Evolutionary conservation across 2,113 vertebrate species (phyloP).

Genomic region (Galeopterus variegatus): DNA sequence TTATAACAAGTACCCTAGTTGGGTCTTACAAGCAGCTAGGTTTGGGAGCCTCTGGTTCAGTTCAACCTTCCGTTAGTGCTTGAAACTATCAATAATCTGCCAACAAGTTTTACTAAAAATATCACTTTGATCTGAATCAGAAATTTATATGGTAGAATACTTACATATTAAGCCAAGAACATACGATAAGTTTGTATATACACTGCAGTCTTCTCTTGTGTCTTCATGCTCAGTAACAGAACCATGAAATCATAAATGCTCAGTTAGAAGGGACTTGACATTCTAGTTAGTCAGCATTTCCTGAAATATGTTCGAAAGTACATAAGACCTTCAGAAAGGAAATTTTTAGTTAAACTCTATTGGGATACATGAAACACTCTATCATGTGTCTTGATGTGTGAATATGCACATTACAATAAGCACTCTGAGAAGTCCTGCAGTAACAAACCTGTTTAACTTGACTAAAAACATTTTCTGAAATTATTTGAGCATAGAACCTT

Average conservation of each 20-base stretch:
- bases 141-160: not conserved
- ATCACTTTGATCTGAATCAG: not conserved
- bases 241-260: not conserved
- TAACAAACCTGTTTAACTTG: not conserved
- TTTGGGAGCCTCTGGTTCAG: not conserved
- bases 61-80: not conserved
- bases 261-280: not conserved
- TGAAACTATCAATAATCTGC: not conserved
- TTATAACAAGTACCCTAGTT: not conserved
- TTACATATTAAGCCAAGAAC: not conserved
- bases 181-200: not conserved
- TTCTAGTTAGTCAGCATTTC: not conserved
- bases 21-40: not conserved
- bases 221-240: not conserved
- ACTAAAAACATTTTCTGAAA: constrained; percentile 41
- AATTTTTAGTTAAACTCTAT: not conserved
- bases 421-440: not conserved
- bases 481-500: not conserved
- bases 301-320: not conserved
- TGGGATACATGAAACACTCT: not conserved
- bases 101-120: not conserved
- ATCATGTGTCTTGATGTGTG: not conserved
- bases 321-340: not conserved
- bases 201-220: not conserved
- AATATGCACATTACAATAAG: not conserved